These are phyloP conservation scores for Chrysolina haemoptera DNA, from an alignment of 2,888 invertebrate species.

Conservation along the genomic window DNA sequence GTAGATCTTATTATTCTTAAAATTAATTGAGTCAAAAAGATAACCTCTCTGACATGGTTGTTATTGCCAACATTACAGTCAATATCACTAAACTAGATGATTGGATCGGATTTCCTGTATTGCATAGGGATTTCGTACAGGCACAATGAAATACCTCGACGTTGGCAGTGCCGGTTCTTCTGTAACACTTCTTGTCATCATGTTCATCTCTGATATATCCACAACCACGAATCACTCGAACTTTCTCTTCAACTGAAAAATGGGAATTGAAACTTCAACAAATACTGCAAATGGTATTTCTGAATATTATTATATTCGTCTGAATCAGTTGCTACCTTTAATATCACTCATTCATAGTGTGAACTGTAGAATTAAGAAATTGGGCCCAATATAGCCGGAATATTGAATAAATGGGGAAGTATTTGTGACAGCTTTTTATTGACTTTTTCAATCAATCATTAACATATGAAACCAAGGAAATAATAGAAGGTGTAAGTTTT, in stretches of 20 bases:
- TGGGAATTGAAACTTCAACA: too few species aligned
- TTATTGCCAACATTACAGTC: slow-evolving; percentile 38
- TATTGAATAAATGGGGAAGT: too few species aligned
- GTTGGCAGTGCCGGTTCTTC: slow-evolving; percentile 82
- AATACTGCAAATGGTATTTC: too few species aligned
- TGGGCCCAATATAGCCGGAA: too few species aligned
- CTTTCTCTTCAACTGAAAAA: slow-evolving; percentile 81
- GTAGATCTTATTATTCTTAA: background rate
- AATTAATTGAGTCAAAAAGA: slow-evolving; percentile 15
- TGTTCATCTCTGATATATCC: slow-evolving; percentile 81
- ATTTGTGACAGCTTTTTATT: too few species aligned
- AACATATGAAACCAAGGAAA: too few species aligned
- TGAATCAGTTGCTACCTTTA: too few species aligned
- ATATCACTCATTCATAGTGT: too few species aligned
- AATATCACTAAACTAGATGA: slow-evolving; percentile 22
- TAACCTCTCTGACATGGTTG: slow-evolving; percentile 32
- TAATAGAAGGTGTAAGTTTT: too few species aligned
- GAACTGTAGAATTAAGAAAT: too few species aligned
- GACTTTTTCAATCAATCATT: too few species aligned
- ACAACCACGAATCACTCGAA: slow-evolving; percentile 85
- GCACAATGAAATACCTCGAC: slow-evolving; percentile 84
- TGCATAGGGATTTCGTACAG: slow-evolving; percentile 85
- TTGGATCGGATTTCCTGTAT: slow-evolving; percentile 69
- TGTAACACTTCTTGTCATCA: slow-evolving; percentile 77
- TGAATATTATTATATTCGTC: too few species aligned